Evolutionary conservation across 2,888 invertebrate genomes (phyloP), one percentile per base, ranked within the genome.

Genomic region (Agrilus cyanescens): DNA sequence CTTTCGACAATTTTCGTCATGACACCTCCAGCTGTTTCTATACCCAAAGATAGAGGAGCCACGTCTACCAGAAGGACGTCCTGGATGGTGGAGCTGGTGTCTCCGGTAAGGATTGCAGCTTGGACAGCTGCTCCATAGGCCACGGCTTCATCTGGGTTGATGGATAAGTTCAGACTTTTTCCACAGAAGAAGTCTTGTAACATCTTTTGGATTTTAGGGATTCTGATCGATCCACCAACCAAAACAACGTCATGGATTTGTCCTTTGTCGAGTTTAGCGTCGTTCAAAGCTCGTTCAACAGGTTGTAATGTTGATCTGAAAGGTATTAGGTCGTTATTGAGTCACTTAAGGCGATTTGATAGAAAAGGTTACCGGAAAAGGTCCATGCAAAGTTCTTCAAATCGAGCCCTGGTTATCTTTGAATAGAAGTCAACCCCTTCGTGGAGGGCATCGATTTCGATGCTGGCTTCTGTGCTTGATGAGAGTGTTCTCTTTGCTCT

Each of bases 111-210:
- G 51, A 93, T 91, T 34, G 93, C 94, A 2, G 91, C 94, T 66
- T 94, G 94, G 0, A 94, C 89, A 14, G 93, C 91, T 3, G 93
- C 91, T 4, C 91, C 91, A 59, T 91, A 94, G 1, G 94, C 94
- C 2, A 94, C 86, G 6, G 94, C 86, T 65, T 90, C 89, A 57
- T 90, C 89, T 0, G 89, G 93, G 65, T 94, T 93, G 55, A 94
- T 94, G 8, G 87, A 86, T 40, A 91, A 76, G 67, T 94, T 94
- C 32, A 94, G 67, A 45, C 85, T 76, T 65, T 90, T 88, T 2
- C 87, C 87, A 44, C 76, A 73, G 61, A 86, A 87, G 67, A 80
- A 84, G 49, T 85, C 83, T 55, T 80, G 88, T 32, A 91, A 71
- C 53, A 94, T 73, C 59, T 85, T 85, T 67, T 93, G 93, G 49